Evolutionary conservation across 2,113 vertebrate genomes (phyloP).

Genomic region (Ochotona princeps): DNA sequence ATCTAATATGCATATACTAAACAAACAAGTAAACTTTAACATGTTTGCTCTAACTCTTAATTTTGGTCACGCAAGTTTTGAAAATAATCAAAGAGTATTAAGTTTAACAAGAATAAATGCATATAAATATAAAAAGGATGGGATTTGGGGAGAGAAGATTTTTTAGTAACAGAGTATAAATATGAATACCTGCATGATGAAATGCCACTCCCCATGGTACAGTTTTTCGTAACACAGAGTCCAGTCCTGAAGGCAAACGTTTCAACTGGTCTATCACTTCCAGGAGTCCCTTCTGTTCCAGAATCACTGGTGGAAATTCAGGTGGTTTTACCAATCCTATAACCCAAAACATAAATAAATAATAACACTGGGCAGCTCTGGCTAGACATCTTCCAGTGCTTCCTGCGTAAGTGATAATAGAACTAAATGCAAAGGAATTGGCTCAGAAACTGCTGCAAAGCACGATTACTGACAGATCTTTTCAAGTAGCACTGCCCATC

Average conservation of each 20-base stretch:
- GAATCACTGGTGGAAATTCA: slow-evolving; percentile 83
- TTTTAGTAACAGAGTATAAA: background rate
- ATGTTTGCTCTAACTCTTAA: slow-evolving; percentile 8
- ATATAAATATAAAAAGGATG: slow-evolving; percentile 64
- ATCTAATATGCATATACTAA: background rate
- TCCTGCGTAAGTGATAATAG: background rate
- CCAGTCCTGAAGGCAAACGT: slow-evolving; percentile 91
- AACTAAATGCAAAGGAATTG: background rate
- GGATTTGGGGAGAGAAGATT: background rate
- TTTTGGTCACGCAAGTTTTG: slow-evolving; percentile 17
- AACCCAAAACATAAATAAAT: background rate
- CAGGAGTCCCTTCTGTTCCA: slow-evolving; percentile 88
- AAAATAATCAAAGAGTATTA: background rate
- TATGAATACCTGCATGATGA: slow-evolving; percentile 95
- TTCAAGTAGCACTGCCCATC: background rate
- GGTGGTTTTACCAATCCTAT: slow-evolving; percentile 79
- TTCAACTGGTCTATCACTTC: slow-evolving; percentile 93
- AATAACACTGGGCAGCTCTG: background rate
- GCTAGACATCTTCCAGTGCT: background rate
- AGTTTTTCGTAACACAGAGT: slow-evolving; percentile 92
- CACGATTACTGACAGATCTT: background rate
- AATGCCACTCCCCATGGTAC: slow-evolving; percentile 96
- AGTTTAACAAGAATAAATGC: slow-evolving; percentile 41
- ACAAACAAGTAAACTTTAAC: slow-evolving; percentile 9
- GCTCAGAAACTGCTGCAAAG: background rate